Evolutionary conservation across 2,797 vertebrate species (phyloP).

Genomic region (Trematomus bernacchii): DNA sequence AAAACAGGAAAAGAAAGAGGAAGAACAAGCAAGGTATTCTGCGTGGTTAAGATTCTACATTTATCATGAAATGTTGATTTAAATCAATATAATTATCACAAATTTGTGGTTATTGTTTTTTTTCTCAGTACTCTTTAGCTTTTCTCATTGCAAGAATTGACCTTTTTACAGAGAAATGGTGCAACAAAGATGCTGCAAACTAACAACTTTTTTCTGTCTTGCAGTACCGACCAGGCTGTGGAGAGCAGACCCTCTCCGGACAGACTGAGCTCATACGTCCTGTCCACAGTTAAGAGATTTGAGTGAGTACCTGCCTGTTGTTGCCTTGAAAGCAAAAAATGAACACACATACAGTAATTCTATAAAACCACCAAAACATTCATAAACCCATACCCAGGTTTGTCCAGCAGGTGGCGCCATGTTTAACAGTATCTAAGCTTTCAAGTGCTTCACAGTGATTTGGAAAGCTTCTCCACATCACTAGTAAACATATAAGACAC

Average conservation of each 20-base stretch:
- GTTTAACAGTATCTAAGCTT: not conserved
- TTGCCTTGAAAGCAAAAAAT: not conserved
- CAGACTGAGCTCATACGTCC: constrained; percentile 51
- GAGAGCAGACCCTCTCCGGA: constrained; percentile 1
- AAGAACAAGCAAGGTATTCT: constrained; percentile 38
- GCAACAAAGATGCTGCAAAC: not conserved
- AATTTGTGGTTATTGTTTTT: not conserved
- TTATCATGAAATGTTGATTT: not conserved
- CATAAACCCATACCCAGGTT: not conserved
- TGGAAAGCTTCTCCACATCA: not conserved
- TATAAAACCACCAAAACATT: not conserved
- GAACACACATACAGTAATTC: too few species aligned
- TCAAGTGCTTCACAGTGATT: not conserved
- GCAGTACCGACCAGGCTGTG: constrained; percentile 19
- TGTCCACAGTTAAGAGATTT: constrained; percentile 62
- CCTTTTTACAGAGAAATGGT: too few species aligned
- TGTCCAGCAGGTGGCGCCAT: constrained; percentile 14
- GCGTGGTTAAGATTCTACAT: not conserved
- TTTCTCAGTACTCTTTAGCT: not conserved
- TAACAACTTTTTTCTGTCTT: constrained; percentile 16
- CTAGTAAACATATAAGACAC: not conserved
- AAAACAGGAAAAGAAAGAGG: not conserved
- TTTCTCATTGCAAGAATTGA: not conserved
- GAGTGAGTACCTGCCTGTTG: constrained; percentile 67
- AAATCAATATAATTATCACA: not conserved